Evolutionary conservation across 2,113 vertebrate species (phyloP).

Genomic region (Oenanthe oenanthe): DNA sequence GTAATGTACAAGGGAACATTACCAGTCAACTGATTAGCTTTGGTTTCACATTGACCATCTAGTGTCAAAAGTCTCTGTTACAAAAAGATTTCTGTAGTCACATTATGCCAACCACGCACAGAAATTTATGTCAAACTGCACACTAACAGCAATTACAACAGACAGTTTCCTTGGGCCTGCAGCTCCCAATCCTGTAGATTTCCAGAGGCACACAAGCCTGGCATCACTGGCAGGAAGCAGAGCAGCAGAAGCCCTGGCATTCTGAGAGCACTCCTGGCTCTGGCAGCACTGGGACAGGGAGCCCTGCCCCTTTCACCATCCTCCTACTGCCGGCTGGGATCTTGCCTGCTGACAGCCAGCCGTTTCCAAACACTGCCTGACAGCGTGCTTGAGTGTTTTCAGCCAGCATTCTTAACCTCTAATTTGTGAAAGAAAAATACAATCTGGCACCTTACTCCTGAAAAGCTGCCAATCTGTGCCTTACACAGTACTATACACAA

Average conservation of each 20-base stretch:
- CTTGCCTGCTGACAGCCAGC: not conserved
- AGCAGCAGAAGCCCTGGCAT: not conserved
- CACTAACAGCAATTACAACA: not conserved
- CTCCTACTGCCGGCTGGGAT: not conserved
- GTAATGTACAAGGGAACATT: not conserved
- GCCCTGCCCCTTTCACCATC: not conserved
- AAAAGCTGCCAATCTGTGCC: conserved; percentile 43
- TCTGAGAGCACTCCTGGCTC: not conserved
- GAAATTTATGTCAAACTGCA: not conserved
- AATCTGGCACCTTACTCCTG: not conserved
- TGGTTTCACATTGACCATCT: not conserved
- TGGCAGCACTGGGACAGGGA: not conserved
- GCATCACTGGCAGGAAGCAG: fast-evolving
- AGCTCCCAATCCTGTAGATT: not conserved
- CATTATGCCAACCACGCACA: not conserved
- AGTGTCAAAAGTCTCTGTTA: not conserved
- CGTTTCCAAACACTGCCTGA: not conserved
- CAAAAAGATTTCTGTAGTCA: not conserved
- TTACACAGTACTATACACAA: conserved; percentile 4
- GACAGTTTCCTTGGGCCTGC: not conserved
- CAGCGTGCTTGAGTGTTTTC: not conserved
- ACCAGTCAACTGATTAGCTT: not conserved
- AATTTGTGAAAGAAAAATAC: conserved; percentile 51
- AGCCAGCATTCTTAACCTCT: not conserved
- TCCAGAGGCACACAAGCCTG: not conserved